Percentiles rank a stretch among this genome's conserved stretches.
Conservation (phyloP, 1,140 invertebrate species). For the Aphelenchoides avenae region DNA sequence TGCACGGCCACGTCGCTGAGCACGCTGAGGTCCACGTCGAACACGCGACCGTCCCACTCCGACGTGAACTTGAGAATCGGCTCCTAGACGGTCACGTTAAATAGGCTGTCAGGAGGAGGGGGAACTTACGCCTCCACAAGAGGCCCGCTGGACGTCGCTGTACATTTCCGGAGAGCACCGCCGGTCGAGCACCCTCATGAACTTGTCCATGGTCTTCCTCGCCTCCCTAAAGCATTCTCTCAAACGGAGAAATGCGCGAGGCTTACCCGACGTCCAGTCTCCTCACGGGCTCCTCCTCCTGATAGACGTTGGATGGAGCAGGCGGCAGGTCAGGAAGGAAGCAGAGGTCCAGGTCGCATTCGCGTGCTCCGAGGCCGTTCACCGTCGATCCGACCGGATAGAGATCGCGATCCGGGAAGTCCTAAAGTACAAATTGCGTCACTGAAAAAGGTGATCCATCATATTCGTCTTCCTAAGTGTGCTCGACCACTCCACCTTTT, state of each 20-base stretch:
- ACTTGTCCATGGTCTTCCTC: constrained; percentile 13
- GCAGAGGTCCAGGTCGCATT: constrained; percentile 28
- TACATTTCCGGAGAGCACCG: not conserved
- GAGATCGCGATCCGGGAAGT: constrained; percentile 9
- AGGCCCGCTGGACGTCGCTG: constrained; percentile 9
- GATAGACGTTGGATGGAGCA: no score
- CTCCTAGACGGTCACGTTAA: constrained; percentile 8
- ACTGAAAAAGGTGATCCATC: no score
- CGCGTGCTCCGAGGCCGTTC: constrained; percentile 25
- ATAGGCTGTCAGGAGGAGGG: not conserved
- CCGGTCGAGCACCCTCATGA: constrained; percentile 12
- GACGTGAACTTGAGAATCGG: constrained; percentile 12
- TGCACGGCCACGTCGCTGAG: constrained; percentile 28
- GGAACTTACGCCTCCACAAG: constrained; percentile 20
- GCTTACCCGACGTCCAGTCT: not conserved
- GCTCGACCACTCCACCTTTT: no score
- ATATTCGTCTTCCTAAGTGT: no score
- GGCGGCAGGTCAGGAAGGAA: no score
- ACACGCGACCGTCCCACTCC: not conserved
- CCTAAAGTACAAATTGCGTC: no score
- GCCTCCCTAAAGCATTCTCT: constrained; percentile 6
- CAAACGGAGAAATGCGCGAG: constrained; percentile 9
- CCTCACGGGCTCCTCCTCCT: not conserved
- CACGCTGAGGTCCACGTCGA: constrained; percentile 32
- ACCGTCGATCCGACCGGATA: constrained; percentile 27